A percentile compares a stretch with the other conserved stretches of the same genome.
Conservation (phyloP, 2,113 vertebrate genomes). For the Holacanthus passer region DNA sequence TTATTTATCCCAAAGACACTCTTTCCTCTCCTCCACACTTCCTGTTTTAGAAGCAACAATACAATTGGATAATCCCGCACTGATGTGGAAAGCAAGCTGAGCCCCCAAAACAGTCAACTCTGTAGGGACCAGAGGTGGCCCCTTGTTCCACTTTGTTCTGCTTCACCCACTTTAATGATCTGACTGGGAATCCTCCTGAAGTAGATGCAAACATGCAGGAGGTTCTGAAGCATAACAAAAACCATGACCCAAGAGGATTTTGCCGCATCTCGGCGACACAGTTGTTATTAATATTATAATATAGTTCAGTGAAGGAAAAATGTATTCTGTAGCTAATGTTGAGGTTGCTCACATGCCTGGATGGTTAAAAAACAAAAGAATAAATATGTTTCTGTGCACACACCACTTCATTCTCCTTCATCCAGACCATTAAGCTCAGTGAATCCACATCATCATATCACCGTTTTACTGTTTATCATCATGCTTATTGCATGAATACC, state of each 20-base stretch:
- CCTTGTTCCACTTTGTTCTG: conserved; percentile 39
- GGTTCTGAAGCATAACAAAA: conserved; percentile 18
- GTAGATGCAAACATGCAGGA: neutral
- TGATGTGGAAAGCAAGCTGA: conserved; percentile 54
- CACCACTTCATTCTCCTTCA: neutral
- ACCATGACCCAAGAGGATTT: conserved; percentile 32
- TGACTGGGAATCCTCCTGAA: conserved; percentile 43
- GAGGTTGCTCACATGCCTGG: conserved; percentile 4
- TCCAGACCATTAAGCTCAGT: conserved; percentile 29
- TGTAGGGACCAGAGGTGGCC: conserved; percentile 28
- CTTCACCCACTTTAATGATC: conserved; percentile 25
- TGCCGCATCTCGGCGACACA: conserved; percentile 21
- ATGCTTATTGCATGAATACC: conserved; percentile 30
- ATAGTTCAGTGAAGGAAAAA: conserved; percentile 10
- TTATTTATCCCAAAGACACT: conserved; percentile 40
- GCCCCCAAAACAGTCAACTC: conserved; percentile 33
- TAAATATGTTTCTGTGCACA: neutral
- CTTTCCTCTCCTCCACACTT: conserved; percentile 1
- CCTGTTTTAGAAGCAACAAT: conserved; percentile 36
- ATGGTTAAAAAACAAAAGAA: conserved; percentile 14
- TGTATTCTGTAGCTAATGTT: conserved; percentile 1
- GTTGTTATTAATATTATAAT: conserved; percentile 13
- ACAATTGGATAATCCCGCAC: conserved; percentile 39
- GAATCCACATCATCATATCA: conserved; percentile 20
- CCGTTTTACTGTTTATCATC: conserved; percentile 34